These are phyloP conservation scores for Stenoptilia bipunctidactyla DNA, from an alignment of 2,888 invertebrate genomes.

Conservation along the genomic window DNA sequence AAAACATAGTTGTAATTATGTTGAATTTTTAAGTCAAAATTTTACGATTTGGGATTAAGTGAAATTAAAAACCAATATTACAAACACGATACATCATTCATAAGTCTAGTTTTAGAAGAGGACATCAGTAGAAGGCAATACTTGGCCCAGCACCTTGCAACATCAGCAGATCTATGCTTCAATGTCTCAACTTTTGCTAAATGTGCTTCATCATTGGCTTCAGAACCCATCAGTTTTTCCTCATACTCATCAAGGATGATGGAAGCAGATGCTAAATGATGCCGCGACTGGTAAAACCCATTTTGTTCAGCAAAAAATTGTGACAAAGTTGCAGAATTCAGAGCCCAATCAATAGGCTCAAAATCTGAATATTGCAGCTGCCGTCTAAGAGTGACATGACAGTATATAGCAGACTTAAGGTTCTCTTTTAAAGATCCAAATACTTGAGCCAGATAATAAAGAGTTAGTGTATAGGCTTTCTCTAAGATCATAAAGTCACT, in stretches of 20 bases:
- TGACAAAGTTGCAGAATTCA: conserved; percentile 91
- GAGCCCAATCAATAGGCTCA: conserved; percentile 89
- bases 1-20: too few species aligned
- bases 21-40: too few species aligned
- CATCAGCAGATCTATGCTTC: conserved; percentile 85
- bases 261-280: conserved; percentile 87
- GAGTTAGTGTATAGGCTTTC: conserved; percentile 83
- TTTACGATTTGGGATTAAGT: too few species aligned
- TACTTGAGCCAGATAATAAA: conserved; percentile 91
- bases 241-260: conserved; percentile 77
- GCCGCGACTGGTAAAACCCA: conserved; percentile 82
- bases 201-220: conserved; percentile 47
- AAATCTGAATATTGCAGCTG: conserved; percentile 83
- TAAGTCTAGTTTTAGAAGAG: conserved; percentile 80
- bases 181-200: conserved; percentile 79
- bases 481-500: conserved; percentile 76
- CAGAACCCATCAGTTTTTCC: conserved; percentile 46
- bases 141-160: conserved; percentile 92
- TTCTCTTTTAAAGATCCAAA: conserved; percentile 81
- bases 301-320: conserved; percentile 88
- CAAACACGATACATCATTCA: too few species aligned
- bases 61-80: too few species aligned
- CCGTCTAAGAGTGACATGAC: conserved; percentile 85
- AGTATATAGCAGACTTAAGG: conserved; percentile 85
- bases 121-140: conserved; percentile 85